Evolutionary conservation across 1,140 invertebrate genomes (phyloP), one percentile per base, ranked within the genome.

Genomic region (Brachionus calyciflorus): DNA sequence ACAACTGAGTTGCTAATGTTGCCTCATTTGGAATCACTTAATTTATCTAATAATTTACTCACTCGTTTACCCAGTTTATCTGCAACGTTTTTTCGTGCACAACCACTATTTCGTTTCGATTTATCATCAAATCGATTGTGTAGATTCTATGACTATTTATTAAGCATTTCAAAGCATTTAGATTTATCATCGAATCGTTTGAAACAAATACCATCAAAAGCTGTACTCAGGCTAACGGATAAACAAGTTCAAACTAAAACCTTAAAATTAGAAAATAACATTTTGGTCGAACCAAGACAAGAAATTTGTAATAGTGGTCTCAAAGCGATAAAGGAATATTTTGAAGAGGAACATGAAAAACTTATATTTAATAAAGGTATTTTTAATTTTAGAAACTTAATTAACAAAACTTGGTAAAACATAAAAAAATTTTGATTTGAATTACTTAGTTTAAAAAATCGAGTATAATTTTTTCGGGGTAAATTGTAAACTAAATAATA

Each of bases 241-340:
- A 41, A 65, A 26, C 60, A 65, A 65, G 33, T 65, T 0, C 2
- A 17, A 24, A 49, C 69, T 9, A 73, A 73, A 49, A 73, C 26
- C 21, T 4, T 73, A 21, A 49, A 73, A 30, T 30, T 73, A 14
- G 49, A 73, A 12, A 49, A 51, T 17, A 73, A 73, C 10, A 33
- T 41, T 2, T 33, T 73, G 7, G 37, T 49, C 1, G 69, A 73
- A n/a, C 69, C 69, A 33, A 17, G 28, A 9, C 46, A 49, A 37
- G 46, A 73, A 33, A 41, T 73, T 28, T 49, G 46, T 28, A 55
- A 49, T 30, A 49, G 49, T 51, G 69, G 69, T 17, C 26, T 73
- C 4, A 55, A 73, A 73, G 30, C 26, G 17, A 73, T 73, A 6
- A 49, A 55, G 17, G 69, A 73, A 14, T 73, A 73, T 40, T 73